Conservation (phyloP, 1,140 invertebrate genomes). For the Periplaneta americana region DNA sequence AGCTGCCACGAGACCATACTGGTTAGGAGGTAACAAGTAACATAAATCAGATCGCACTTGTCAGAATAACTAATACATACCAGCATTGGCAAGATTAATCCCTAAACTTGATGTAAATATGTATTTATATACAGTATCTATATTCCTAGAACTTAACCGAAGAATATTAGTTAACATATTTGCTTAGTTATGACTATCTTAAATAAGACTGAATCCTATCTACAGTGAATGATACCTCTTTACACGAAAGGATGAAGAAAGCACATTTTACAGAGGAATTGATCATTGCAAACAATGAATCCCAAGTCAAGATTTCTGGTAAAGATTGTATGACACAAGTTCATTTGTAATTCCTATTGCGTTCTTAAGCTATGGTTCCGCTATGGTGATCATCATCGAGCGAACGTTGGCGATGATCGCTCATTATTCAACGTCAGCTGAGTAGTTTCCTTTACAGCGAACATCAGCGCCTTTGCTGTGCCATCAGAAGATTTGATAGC, state of each 20-base stretch:
- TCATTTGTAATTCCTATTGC: background rate
- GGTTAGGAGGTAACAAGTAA: background rate
- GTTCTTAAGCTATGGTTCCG: too few species aligned
- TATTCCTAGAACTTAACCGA: background rate
- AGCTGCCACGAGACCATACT: background rate
- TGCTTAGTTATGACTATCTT: background rate
- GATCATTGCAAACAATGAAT: too few species aligned
- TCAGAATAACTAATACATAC: background rate
- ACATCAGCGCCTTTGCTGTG: too few species aligned
- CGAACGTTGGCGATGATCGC: too few species aligned
- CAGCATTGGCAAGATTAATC: background rate
- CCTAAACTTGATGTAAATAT: background rate
- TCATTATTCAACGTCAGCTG: too few species aligned
- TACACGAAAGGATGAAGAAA: background rate
- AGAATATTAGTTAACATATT: background rate
- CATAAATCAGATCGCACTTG: background rate
- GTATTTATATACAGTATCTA: too few species aligned
- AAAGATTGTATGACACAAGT: background rate
- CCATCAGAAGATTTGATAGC: too few species aligned
- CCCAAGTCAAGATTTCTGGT: background rate
- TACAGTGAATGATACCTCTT: background rate
- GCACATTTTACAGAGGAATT: too few species aligned
- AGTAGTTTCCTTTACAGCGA: too few species aligned
- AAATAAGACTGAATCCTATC: background rate
- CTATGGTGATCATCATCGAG: too few species aligned